Evolutionary conservation across 64 coral and sea anemone species (phyloP), one percentile per base, ranked within the genome.

Genomic region (Stylophora pistillata): DNA sequence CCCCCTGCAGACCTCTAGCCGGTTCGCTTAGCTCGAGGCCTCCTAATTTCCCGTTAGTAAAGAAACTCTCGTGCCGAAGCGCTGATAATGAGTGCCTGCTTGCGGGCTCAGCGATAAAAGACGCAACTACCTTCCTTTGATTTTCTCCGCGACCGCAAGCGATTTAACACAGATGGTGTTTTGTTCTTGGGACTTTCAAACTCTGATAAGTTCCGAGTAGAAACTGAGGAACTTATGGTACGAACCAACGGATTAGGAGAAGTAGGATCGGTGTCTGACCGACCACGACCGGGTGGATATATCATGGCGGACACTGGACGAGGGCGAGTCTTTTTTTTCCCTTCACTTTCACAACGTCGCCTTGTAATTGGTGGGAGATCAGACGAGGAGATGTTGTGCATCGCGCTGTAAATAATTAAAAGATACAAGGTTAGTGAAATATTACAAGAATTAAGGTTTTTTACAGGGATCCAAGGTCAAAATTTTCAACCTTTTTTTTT

Each of bases 71-170:
- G 37, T 47, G 37, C 37, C 37, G 7, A 47, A 47, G 0, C 7
- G 37, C 37, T 47, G 37, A 47, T 47, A 47, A 60, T 12, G 13
- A 2, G 17, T 18, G 17, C 58, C 13, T 15, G 58, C 17, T 13
- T 2, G 17, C 13, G 63, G 11, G 9, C 25, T 66, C 1, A 66
- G 63, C n/a, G 63, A 66, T n/a, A 66, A 66, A 23, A 23, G 0
- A 60, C 13, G 13, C 58, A 60, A 60, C 53, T 83, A 68, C 80
- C 80, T 68, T 69, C 59, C 41, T 66, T 86, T 7, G 56, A 82
- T 20, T 81, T 93, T 76, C 86, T 87, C 3, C 59, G 25, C n/a
- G 85, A 66, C n/a, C 88, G n/a, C 1, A 93, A 83, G 2, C 78
- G 86, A 65, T 83, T 83, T 1, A 87, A 69, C 53, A 82, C 78